Evolutionary conservation across 2,888 invertebrate species (phyloP).

Genomic region (Archips xylosteana): DNA sequence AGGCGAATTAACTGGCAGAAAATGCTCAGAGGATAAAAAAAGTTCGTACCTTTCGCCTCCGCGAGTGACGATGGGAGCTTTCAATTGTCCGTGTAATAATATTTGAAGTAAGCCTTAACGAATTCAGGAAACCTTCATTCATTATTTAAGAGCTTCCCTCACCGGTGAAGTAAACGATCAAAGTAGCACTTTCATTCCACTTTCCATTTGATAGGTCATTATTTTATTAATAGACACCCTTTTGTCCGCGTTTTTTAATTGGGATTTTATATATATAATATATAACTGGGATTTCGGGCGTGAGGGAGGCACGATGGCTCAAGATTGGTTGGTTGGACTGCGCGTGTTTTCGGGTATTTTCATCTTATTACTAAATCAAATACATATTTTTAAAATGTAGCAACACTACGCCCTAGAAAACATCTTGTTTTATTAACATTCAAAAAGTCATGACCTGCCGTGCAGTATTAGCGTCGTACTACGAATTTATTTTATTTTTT

Average conservation of each 20-base stretch:
- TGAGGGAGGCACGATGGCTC: no score
- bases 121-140: constrained; percentile 4
- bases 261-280: no score
- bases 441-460: no score
- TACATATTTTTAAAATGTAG: no score
- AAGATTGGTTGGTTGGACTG: no score
- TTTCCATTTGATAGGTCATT: neutral
- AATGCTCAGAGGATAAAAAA: neutral
- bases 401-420: no score
- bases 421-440: no score
- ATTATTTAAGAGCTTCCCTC: constrained; percentile 10
- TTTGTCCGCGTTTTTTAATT: neutral
- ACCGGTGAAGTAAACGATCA: neutral
- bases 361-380: no score
- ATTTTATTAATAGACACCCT: neutral
- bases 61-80: neutral
- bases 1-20: neutral
- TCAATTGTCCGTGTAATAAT: constrained; percentile 18
- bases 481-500: no score
- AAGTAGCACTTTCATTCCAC: constrained; percentile 1
- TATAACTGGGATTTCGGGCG: no score
- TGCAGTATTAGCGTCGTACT: no score
- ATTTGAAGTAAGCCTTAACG: constrained; percentile 15
- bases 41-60: constrained; percentile 6
- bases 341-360: no score